Percentiles rank a stretch among this genome's conserved stretches.
phyloP scores from a whole-genome alignment of 2,797 vertebrate genomes.

The Coreius guichenoti region DNA sequence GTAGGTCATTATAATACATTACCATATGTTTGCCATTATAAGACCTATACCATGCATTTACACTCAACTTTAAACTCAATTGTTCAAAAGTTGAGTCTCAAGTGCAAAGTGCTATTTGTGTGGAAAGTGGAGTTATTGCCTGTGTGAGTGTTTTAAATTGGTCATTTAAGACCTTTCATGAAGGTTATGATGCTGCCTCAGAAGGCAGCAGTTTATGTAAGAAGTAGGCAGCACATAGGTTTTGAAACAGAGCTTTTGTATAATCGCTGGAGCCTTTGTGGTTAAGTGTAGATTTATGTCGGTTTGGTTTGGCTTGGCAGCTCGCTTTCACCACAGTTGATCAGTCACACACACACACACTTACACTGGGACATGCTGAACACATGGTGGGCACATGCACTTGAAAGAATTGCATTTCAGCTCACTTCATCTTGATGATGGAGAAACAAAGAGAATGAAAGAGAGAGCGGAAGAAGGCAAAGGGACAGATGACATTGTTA shows the following conservation, averaged over 20 bases:
- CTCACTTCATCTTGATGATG: slow-evolving; percentile 42
- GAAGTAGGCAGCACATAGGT: neutral
- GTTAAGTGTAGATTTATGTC: slow-evolving; percentile 57
- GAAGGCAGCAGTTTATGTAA: neutral
- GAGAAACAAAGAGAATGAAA: neutral
- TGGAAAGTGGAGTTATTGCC: neutral
- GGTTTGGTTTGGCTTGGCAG: slow-evolving; percentile 51
- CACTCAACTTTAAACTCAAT: neutral
- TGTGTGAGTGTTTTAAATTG: neutral
- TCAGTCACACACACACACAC: slow-evolving; percentile 46
- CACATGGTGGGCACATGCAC: slow-evolving; percentile 32
- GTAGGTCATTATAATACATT: no score
- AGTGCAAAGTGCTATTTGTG: neutral
- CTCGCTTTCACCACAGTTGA: slow-evolving; percentile 51
- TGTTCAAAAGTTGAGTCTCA: no score
- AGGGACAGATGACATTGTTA: slow-evolving; percentile 38
- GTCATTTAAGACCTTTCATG: neutral
- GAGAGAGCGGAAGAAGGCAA: neutral
- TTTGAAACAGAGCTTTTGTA: slow-evolving; percentile 40
- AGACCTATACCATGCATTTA: no score
- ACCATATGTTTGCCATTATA: no score
- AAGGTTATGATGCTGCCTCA: neutral
- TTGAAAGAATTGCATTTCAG: slow-evolving; percentile 38
- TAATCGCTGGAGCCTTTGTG: slow-evolving; percentile 56
- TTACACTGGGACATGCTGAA: slow-evolving; percentile 23